Evolutionary conservation across 2,113 vertebrate species (phyloP).

Genomic region (Coptodon rendalli): DNA sequence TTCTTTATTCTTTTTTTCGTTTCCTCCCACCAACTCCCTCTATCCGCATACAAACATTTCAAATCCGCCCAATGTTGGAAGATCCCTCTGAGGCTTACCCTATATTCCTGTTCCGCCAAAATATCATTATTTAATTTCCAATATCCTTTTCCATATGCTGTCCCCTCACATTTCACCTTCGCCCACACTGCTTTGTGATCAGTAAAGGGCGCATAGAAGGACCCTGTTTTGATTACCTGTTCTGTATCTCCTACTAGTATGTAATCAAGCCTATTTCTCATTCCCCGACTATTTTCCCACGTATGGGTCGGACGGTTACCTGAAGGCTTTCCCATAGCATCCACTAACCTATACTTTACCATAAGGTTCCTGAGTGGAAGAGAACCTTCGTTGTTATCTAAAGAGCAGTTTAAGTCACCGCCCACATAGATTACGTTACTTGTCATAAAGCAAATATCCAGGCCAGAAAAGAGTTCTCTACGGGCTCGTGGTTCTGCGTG

Average conservation of each 20-base stretch:
- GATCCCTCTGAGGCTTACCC: background rate
- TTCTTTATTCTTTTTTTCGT: background rate
- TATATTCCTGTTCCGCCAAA: background rate
- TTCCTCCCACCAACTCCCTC: background rate
- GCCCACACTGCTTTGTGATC: background rate
- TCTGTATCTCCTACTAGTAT: background rate
- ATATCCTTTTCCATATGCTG: background rate
- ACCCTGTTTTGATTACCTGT: background rate
- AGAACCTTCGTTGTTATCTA: background rate
- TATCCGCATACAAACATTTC: background rate
- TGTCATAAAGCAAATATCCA: background rate
- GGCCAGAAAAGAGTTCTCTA: background rate
- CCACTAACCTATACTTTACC: background rate
- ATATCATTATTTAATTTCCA: background rate
- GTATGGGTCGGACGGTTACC: background rate
- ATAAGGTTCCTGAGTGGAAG: background rate
- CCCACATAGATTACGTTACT: background rate
- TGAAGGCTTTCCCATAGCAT: accelerated
- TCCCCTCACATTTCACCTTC: background rate
- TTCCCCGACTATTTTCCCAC: background rate
- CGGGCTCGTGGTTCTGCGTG: background rate
- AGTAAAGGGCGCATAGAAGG: background rate
- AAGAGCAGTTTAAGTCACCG: background rate
- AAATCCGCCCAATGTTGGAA: background rate
- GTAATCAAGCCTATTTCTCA: accelerated